Evolutionary conservation across 2,113 vertebrate genomes (phyloP).

Genomic region (Actenoides lindsayi): DNA sequence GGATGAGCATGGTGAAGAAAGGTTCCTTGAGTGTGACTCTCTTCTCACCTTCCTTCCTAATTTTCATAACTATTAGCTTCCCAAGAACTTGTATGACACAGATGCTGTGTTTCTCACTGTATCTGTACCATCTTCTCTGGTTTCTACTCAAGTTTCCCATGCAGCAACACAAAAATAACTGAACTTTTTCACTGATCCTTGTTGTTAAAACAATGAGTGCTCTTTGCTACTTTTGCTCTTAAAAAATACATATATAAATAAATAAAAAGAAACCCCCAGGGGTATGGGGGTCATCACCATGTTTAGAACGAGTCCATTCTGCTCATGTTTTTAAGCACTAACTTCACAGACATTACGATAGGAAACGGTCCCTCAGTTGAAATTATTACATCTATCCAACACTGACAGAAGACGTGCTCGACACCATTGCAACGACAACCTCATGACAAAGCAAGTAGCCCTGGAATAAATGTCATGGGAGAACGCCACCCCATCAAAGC

Average conservation of each 20-base stretch:
- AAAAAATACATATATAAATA: too few relatives aligned
- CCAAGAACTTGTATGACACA: accelerated
- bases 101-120: background rate
- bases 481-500: background rate
- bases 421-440: background rate
- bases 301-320: background rate
- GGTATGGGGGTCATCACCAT: background rate
- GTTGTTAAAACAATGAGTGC: too few relatives aligned
- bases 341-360: background rate
- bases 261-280: background rate
- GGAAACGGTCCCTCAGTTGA: background rate
- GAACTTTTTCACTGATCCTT: too few relatives aligned
- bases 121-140: background rate
- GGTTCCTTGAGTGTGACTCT: background rate
- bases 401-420: background rate
- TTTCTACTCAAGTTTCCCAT: background rate
- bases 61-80: background rate
- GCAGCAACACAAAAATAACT: background rate
- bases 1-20: background rate
- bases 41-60: background rate
- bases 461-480: background rate
- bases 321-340: background rate
- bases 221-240: background rate
- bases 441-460: accelerated
- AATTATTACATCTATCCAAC: background rate